Evolutionary conservation across 2,113 vertebrate species (phyloP), one percentile per base, ranked within the genome.

Genomic region (Brachyhypopomus gauderio): DNA sequence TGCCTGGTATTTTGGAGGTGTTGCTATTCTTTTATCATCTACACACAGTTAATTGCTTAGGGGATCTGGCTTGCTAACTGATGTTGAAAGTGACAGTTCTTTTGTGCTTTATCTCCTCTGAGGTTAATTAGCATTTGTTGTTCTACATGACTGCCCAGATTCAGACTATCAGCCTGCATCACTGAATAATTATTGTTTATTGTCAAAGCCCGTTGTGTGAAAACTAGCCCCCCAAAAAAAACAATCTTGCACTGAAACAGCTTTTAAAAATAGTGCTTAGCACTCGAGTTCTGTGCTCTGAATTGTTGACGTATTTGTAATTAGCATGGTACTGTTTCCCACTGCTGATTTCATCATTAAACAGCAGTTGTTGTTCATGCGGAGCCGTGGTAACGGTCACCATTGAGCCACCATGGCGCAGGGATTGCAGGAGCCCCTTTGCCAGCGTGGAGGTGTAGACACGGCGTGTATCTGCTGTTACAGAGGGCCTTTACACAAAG

Each of bases 71-170:
- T 75, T 25, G 52, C 58, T 78, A 77, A 84, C 80, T 80, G 79
- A 79, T 81, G 81, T 81, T 82, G 77, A 86, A 80, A 73, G 69
- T 25, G 16, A 77, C 72, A 80, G 66, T 72, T 72, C 64, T 60
- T 83, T 64, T 76, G 66, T 79, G 52, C 38, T 58, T 59, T 72
- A 63, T 83, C 59, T 85, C 83, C 78, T 67, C 34, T 8, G 74
- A 85, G 82, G 78, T 80, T 87, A 88, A 84, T 88, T 86, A 85
- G 79, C 77, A 77, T 76, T 58, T 63, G 69, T 84, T 85, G 86
- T 79, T 84, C 60, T 82, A 83, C 84, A 84, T 80, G 62, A 25
- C 84, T 82, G 75, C 67, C 17, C 73, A 55, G 58, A 82, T 84
- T 74, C 66, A 84, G 52, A 75, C 69, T 59, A 73, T 84, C 86